Evolutionary conservation across 1,140 invertebrate genomes (phyloP), one percentile per base, ranked within the genome.

Genomic region (Dendrolimus kikuchii): DNA sequence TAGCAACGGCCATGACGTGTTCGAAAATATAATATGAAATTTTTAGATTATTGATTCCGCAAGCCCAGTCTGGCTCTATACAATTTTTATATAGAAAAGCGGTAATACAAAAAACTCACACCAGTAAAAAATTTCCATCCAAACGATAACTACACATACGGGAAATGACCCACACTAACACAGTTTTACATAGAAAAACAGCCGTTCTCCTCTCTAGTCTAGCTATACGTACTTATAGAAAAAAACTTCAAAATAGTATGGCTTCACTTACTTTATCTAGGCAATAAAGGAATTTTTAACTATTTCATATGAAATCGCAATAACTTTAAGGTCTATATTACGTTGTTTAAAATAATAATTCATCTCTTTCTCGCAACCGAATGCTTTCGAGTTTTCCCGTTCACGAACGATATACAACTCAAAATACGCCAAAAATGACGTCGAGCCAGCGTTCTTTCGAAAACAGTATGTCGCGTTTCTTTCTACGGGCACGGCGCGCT

Each of bases 361-460:
- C 42, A 59, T 86, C 79, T 69, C 72, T 64, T 66, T 86, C 81
- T 62, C 70, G 61, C 76, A 70, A 60, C 81, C 82, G 82, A 84
- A 71, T 55, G 72, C 69, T 84, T 86, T 86, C 82, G 82, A 86
- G 81, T 82, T 86, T 84, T 84, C 82, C 82, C 82, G 82, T 84
- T 69, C 74, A 66, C 71, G 77, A 66, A 23, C 23, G 23, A 23
- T 23, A 23, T 66, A 68, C 82, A 86, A 84, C 81, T 86, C 81
- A 86, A 86, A 86, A 86, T 86, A 86, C 82, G 82, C 82, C 82
- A 86, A 86, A 86, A 85, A 83, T 85, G 77, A 83, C 80, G 80
- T 85, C 75, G 77, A 74, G 71, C 68, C 74, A 77, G 75, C 74
- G 67, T 60, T 76, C 74, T 82, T 86, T 84, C 82, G 77, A 86